Conservation (phyloP, 2,113 vertebrate species). For the Glaucidium brasilianum region DNA sequence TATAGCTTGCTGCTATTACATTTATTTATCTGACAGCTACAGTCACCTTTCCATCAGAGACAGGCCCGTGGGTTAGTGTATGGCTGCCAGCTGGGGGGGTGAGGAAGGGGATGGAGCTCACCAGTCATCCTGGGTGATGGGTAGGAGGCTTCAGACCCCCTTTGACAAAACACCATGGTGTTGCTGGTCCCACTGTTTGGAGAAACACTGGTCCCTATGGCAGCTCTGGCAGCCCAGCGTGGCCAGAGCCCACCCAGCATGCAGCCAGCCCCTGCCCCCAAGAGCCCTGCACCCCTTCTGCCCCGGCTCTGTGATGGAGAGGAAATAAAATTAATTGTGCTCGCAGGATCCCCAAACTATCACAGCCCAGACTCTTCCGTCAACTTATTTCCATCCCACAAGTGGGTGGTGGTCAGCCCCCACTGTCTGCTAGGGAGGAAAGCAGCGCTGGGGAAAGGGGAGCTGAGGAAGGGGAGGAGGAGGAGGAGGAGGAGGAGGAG, state of each 20-base stretch:
- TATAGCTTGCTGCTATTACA: not conserved
- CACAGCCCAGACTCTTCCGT: rapidly evolving
- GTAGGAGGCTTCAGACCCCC: not conserved
- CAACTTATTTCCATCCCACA: not conserved
- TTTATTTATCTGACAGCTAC: not conserved
- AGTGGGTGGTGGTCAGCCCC: not conserved
- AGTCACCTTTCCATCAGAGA: rapidly evolving
- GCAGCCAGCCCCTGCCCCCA: not conserved
- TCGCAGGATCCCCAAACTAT: not conserved
- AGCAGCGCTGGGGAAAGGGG: not conserved
- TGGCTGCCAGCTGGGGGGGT: not conserved
- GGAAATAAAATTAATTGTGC: not conserved
- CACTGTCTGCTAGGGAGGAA: not conserved
- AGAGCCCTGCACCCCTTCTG: not conserved
- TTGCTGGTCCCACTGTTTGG: not conserved
- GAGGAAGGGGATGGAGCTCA: not conserved
- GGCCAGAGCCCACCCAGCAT: too few relatives aligned
- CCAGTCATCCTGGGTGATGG: rapidly evolving
- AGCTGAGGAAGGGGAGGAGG: not conserved
- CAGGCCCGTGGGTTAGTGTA: rapidly evolving
- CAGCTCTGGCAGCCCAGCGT: too few relatives aligned
- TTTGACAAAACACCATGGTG: rapidly evolving
- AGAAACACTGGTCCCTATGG: not conserved
- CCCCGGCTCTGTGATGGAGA: not conserved
- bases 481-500: not conserved